These are phyloP conservation scores for Drosophila colorata DNA, from an alignment of 2,888 invertebrate genomes.

Conservation along the genomic window DNA sequence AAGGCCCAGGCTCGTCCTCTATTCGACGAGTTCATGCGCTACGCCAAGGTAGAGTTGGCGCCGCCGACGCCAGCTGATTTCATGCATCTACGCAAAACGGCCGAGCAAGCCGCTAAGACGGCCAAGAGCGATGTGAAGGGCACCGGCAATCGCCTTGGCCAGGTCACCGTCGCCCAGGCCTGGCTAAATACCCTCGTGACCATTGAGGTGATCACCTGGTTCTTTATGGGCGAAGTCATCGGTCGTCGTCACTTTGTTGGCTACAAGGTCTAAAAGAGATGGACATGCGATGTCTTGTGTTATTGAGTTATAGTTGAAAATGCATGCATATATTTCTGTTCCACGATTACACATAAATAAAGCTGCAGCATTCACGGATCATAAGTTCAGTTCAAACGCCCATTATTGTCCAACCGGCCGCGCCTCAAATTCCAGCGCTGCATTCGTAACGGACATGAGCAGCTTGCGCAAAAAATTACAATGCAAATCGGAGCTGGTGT, in stretches of 20 bases:
- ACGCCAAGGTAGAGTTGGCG: slow-evolving; percentile 67
- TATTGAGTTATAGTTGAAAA: not conserved
- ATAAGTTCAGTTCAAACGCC: slow-evolving; percentile 33
- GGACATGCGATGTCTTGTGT: not conserved
- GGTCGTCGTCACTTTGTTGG: slow-evolving; percentile 70
- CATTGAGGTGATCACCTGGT: slow-evolving; percentile 66
- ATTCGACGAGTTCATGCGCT: slow-evolving; percentile 58
- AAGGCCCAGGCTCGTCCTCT: slow-evolving; percentile 56
- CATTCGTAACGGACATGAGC: slow-evolving; percentile 27
- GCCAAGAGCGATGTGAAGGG: slow-evolving; percentile 43
- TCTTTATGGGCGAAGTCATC: slow-evolving; percentile 70
- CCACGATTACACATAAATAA: slow-evolving; percentile 17
- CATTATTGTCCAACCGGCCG: slow-evolving; percentile 28
- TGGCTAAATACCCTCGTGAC: slow-evolving; percentile 66
- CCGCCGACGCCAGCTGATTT: slow-evolving; percentile 65
- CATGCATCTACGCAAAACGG: slow-evolving; percentile 28
- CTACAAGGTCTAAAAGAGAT: slow-evolving; percentile 62
- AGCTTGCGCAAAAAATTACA: slow-evolving; percentile 17
- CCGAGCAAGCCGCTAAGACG: slow-evolving; percentile 39
- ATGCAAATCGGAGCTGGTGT: slow-evolving; percentile 46
- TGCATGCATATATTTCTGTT: slow-evolving; percentile 5
- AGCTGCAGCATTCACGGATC: slow-evolving; percentile 43
- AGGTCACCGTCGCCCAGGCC: slow-evolving; percentile 46
- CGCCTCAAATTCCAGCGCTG: slow-evolving; percentile 64
- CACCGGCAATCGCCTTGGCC: slow-evolving; percentile 20